These are phyloP conservation scores for Dipodomys merriami DNA, from an alignment of 2,113 vertebrate genomes.

Conservation along the genomic window DNA sequence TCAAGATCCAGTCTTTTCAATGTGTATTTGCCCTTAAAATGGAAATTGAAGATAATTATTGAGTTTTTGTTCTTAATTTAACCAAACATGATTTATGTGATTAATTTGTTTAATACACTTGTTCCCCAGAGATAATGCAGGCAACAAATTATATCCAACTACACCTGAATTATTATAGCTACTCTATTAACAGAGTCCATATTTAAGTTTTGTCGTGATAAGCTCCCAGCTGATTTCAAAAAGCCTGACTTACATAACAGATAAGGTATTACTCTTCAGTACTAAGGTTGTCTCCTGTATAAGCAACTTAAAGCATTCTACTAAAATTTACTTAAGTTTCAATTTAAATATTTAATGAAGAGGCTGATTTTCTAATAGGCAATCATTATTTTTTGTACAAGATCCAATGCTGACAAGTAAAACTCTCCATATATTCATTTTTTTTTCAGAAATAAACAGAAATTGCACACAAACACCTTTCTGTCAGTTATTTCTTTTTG, in stretches of 20 bases:
- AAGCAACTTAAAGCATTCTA: neutral
- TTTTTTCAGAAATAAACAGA: conserved; percentile 41
- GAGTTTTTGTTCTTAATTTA: neutral
- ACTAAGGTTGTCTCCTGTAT: neutral
- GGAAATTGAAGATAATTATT: neutral
- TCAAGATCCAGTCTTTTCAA: conserved; percentile 19
- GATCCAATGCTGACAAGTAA: neutral
- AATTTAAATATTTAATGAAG: neutral
- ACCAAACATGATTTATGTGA: neutral
- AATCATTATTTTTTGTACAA: neutral
- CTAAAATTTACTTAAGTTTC: neutral
- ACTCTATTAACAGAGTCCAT: neutral
- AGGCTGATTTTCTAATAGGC: neutral
- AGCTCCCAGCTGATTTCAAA: neutral
- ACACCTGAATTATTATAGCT: neutral
- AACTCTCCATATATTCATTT: neutral
- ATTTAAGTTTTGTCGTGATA: neutral
- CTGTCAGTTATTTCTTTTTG: conserved; percentile 23
- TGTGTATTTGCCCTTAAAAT: neutral
- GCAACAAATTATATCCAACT: conserved; percentile 17
- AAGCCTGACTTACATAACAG: neutral
- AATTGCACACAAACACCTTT: neutral
- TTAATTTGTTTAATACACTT: neutral
- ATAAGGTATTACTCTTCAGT: neutral
- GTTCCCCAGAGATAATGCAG: neutral